Evolutionary conservation across 2,797 vertebrate species (phyloP), one percentile per base, ranked within the genome.

Genomic region (Enteromius treurensis): DNA sequence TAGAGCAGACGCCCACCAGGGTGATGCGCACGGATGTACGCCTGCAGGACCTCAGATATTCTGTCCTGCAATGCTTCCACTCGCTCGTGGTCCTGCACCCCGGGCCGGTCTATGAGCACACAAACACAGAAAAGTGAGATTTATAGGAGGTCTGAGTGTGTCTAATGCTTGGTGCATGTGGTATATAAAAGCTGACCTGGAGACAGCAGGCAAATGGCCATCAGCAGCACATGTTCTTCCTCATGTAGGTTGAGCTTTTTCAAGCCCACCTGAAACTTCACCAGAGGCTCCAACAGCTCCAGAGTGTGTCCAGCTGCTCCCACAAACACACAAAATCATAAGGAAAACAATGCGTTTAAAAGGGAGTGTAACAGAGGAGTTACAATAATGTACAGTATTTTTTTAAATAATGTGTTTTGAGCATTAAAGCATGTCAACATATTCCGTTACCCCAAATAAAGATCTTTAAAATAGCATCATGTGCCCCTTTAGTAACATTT

Each of bases 161-260:
- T 58, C 23, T 29, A 60, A 42, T n/a, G 34, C 21, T 58, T 81
- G n/a, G 45, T 19, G 42, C 40, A 15, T 40, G 23, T 14, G 11
- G n/a, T 19, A 7, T 11, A 58, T 34, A 47, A 21, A 47, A 34
- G 15, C 60, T 37, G 51, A 79, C 96, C 98, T 93, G 98, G 97
- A 87, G 98, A 99, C 80, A 99, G 93, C 87, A 99, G 93, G 91
- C 98, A 99, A 95, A 99, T 98, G 91, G 97, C 97, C 98, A 99
- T 99, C 78, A 99, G 96, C 86, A 99, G 94, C 79, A 99, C 98
- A 0, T 99, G 98, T 40, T 96, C 95, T 84, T 95, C 94, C 82
- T 94, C 93, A 0, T 96, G 96, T 37, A 99, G 94, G 89, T 95
- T 95, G 86, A 99, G 94, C 91, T 99, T 99, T 94, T 99, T 99